Evolutionary conservation across 1,140 invertebrate genomes (phyloP).

Genomic region (Brachionus manjavacas): DNA sequence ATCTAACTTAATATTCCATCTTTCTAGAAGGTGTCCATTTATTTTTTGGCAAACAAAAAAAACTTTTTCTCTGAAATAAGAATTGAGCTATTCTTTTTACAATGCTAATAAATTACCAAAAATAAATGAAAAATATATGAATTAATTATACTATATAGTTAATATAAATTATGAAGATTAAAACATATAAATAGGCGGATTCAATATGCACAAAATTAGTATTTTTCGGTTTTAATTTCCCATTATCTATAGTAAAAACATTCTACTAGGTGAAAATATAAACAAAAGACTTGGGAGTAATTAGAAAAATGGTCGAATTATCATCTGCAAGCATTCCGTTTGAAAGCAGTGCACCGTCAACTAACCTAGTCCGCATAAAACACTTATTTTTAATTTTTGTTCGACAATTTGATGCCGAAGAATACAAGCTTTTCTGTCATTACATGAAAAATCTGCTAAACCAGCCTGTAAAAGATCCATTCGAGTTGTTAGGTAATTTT

Average conservation of each 20-base stretch:
- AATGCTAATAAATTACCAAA: neutral
- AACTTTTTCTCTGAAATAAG: too few relatives aligned
- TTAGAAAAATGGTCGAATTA: neutral
- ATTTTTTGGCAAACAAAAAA: too few relatives aligned
- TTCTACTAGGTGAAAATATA: neutral
- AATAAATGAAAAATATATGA: neutral
- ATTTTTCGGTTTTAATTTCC: neutral
- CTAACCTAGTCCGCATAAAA: neutral
- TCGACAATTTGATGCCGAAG: neutral
- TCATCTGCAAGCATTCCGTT: neutral
- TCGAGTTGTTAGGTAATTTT: neutral
- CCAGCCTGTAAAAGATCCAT: neutral
- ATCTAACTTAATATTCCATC: too few relatives aligned
- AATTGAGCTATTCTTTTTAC: neutral
- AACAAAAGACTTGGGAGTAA: neutral
- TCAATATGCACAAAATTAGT: neutral
- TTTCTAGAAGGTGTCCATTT: too few relatives aligned
- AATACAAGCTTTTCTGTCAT: neutral
- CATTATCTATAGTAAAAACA: neutral
- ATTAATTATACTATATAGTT: neutral
- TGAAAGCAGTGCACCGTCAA: neutral
- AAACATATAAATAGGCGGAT: neutral
- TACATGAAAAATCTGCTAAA: neutral
- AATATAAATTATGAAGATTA: slow-evolving; percentile 2
- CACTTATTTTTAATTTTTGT: neutral